Evolutionary conservation across 2,888 invertebrate genomes (phyloP), one percentile per base, ranked within the genome.

Genomic region (Macropis europaea): DNA sequence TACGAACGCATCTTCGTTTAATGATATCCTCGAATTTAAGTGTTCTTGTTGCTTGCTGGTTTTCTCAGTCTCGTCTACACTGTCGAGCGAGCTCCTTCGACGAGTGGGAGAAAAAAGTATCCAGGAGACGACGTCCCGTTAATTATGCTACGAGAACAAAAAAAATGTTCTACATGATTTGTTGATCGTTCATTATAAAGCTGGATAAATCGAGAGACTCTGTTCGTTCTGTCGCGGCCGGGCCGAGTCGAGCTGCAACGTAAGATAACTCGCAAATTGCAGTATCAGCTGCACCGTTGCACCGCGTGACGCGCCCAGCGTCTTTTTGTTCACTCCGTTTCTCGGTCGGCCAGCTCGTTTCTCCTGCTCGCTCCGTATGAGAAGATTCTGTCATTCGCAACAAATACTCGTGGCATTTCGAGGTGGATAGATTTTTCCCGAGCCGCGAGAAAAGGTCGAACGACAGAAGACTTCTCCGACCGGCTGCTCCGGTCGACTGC

Each of bases 381-480:
- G 76, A 81, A 76, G 81, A 81, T 76, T 81, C 80, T 80, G 81
- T 81, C 78, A 81, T 78, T 80, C 73, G 68, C 73, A 77, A 66
- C 62, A 81, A 81, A 81, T 64, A 68, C 61, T 79, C 75, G 77
- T 79, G 80, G 71, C 80, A 81, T 81, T 82, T 81, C 71, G 75
- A 79, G 61, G 54, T 73, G 59, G 71, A 74, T 66, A 45, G 66
- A 80, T 80, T 73, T 80, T 77, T 79, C 60, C 19, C 43, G 36
- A 15, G 54, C 56, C 63, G 48, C 24, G 52, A 53, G 72, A 68
- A 77, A 81, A 81, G 77, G 77, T 82, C 75, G 81, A 62, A 66
- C 50, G 71, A 76, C 78, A 73, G 76, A 68, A 54, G 36, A 43
- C 48, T 50, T 38, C 36, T 64, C 28, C 38, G 62, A 71, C 36